Conservation (phyloP, 92 coral and sea anemone species). For the Phenganax marumi region DNA sequence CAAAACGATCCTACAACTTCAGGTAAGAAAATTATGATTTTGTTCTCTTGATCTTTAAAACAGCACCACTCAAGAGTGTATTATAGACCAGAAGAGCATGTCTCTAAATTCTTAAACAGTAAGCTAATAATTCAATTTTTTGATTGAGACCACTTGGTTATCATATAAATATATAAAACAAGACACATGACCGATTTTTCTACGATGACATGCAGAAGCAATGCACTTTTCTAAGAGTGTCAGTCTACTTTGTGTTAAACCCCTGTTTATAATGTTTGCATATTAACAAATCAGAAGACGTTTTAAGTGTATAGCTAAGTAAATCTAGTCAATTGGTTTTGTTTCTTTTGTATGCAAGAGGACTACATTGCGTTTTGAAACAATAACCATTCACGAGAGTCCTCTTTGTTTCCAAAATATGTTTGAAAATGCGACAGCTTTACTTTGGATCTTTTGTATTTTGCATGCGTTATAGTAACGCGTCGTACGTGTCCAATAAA, state of each 20-base stretch:
- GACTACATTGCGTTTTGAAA: slow-evolving; percentile 5
- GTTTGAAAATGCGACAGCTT: background rate
- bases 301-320: background rate
- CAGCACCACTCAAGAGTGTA: background rate
- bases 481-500: background rate
- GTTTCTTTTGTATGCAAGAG: slow-evolving; percentile 4
- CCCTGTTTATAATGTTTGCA: background rate
- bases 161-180: slow-evolving; percentile 21
- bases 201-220: background rate
- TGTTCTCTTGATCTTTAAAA: background rate
- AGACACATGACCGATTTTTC: background rate
- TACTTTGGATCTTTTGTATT: background rate
- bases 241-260: background rate
- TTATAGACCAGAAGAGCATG: background rate
- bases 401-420: slow-evolving; percentile 3
- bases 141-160: slow-evolving; percentile 28
- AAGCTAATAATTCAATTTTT: slow-evolving; percentile 33
- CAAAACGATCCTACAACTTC: slow-evolving; percentile 36
- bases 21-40: background rate
- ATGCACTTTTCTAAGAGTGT: slow-evolving; percentile 3
- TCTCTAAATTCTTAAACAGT: slow-evolving; percentile 5
- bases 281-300: background rate
- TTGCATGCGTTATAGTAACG: background rate
- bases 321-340: background rate
- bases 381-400: slow-evolving; percentile 9